Base-by-base conservation (phyloP, 1,140 invertebrate species). In the Drosophila persimilis region DNA sequence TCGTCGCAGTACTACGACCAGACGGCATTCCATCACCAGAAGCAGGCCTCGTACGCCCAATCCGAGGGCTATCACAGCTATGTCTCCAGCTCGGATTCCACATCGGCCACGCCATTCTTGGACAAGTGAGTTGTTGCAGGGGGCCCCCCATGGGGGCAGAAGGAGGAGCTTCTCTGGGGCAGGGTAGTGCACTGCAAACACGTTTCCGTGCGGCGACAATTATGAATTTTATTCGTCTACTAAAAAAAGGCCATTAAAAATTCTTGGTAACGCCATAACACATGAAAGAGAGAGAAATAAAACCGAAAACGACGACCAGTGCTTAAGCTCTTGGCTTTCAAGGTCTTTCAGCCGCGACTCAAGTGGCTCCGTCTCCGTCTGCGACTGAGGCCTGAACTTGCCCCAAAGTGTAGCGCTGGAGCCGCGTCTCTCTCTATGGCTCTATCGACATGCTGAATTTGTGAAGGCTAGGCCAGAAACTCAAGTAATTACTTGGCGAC, bases 1-100 rank as follows among this genome's bases (percentile, higher is more conserved):
- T 81, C 73, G 20, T 71, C 65, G 54, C 31, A 35, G 0, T 86
- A 86, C 64, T 94, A 94, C 43, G 92, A 92, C 52, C 91, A 93
- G 60, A 91, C 89, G 65, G 90, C 89, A 65, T 94, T 94, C 64
- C 93, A 95, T 51, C 95, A 96, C 77, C 95, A 95, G 64, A 95
- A 95, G 75, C 95, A 95, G 80, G 93, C 94, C 6, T 95, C 95
- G 43, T 96, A 96, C 91, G 95, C 95, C 13, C 95, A 96, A 71
- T 95, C 95, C 22, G 95, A 96, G 92, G 95, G 95, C 11, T 96
- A 96, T 88, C 95, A 96, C 84, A 96, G 95, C 90, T 96, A 95
- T 90, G 96, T 95, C 22, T 96, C 95, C 60, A 96, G 94, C 83
- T 95, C 95, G 41, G 96, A 95, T 91, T 96, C 95, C 5, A 95